phyloP scores from a whole-genome alignment of 2,113 vertebrate genomes.

The Sylvia atricapilla region DNA sequence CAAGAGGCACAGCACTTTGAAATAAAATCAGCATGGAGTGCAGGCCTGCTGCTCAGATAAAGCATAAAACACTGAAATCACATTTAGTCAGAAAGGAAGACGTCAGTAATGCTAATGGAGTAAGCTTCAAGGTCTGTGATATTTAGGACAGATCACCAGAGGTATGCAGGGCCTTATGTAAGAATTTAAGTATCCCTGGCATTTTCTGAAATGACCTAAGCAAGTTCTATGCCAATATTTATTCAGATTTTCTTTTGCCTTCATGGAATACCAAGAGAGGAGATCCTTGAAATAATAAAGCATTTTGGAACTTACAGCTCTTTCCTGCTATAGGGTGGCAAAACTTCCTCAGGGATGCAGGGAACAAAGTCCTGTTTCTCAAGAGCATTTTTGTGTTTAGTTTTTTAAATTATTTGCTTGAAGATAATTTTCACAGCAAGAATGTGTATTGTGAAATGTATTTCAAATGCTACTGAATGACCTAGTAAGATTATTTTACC shows the following conservation, averaged over 20 bases:
- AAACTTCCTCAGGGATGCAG: neutral
- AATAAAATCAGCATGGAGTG: neutral
- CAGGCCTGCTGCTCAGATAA: neutral
- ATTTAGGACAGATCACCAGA: neutral
- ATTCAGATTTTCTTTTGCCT: neutral
- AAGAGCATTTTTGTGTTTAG: neutral
- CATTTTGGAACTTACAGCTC: neutral
- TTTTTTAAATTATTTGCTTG: neutral
- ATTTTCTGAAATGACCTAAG: neutral
- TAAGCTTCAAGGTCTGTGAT: neutral
- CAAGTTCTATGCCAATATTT: neutral
- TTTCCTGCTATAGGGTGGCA: neutral
- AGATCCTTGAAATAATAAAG: neutral
- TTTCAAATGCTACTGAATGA: neutral
- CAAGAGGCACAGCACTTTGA: neutral
- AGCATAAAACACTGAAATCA: neutral
- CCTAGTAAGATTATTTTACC: neutral
- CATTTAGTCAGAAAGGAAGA: neutral
- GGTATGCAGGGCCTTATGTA: neutral
- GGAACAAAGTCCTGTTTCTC: neutral
- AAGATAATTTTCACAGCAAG: neutral
- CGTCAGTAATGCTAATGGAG: neutral
- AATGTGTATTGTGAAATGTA: neutral
- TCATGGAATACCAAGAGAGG: neutral
- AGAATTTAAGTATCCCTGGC: neutral